A percentile compares a stretch with the other conserved stretches of the same genome.
phyloP scores from a whole-genome alignment of 2,888 invertebrate genomes.

The Luperina nickerlii region DNA sequence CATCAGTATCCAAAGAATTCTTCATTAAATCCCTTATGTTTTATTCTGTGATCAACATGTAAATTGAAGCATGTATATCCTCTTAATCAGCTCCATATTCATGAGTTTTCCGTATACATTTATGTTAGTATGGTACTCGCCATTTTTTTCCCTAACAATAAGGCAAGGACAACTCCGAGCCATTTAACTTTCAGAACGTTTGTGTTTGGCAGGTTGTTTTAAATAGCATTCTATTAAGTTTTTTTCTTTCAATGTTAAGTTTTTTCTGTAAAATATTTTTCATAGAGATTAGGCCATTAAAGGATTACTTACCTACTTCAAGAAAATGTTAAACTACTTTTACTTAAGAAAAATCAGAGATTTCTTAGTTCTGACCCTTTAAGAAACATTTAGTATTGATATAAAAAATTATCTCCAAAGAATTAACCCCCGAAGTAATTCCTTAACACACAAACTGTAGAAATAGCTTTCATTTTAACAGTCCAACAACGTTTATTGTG shows the following conservation, averaged over 20 bases:
- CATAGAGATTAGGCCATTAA: background rate
- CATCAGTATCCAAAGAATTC: conserved; percentile 26
- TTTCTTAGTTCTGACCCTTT: background rate
- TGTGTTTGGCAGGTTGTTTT: background rate
- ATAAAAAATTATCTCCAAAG: background rate
- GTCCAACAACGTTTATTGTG: too few relatives aligned
- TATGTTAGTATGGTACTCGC: conserved; percentile 33
- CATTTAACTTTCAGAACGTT: conserved; percentile 18
- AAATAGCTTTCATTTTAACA: background rate
- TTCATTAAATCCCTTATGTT: conserved; percentile 47
- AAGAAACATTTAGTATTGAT: background rate
- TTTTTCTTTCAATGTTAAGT: background rate
- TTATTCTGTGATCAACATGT: conserved; percentile 54
- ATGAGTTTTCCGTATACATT: conserved; percentile 49
- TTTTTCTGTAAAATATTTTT: background rate
- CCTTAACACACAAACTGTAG: background rate
- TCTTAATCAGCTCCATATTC: conserved; percentile 58
- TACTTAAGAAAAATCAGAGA: background rate
- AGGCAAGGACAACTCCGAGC: conserved; percentile 16
- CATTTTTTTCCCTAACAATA: conserved; percentile 47
- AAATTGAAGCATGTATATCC: conserved; percentile 57
- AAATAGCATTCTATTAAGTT: background rate
- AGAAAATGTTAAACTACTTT: background rate
- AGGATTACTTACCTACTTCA: background rate
- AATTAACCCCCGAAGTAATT: background rate